phyloP scores from a whole-genome alignment of 2,797 vertebrate species.

The Galaxias olidus region DNA sequence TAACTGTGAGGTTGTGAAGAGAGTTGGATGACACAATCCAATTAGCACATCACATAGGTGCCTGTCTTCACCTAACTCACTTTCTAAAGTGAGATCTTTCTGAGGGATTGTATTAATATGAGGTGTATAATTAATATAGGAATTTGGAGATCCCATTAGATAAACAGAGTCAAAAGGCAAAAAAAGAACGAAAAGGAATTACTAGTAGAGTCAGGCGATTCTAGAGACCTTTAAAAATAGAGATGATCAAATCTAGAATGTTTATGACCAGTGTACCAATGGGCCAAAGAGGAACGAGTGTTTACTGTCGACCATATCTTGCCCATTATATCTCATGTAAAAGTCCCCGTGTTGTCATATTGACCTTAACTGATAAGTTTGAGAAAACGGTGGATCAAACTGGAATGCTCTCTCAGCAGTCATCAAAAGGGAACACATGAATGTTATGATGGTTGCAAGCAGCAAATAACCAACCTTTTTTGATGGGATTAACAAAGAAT shows the following conservation, averaged over 20 bases:
- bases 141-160: too few species aligned
- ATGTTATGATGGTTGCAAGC: slow-evolving; percentile 1
- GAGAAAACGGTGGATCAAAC: neutral
- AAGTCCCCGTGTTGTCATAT: neutral
- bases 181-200: too few species aligned
- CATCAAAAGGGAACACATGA: slow-evolving; percentile 6
- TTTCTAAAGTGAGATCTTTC: slow-evolving; percentile 14
- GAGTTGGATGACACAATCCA: slow-evolving; percentile 9
- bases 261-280: too few species aligned
- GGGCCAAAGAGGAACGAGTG: too few species aligned
- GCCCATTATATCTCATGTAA: too few species aligned
- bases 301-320: too few species aligned
- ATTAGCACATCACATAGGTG: slow-evolving; percentile 19
- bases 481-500: slow-evolving; percentile 16
- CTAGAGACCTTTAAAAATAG: too few species aligned
- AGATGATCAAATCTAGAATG: too few species aligned
- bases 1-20: neutral
- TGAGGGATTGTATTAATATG: neutral
- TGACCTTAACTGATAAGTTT: neutral
- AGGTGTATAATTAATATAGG: slow-evolving; percentile 1
- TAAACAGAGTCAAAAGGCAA: too few species aligned
- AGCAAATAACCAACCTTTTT: slow-evolving; percentile 11
- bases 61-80: slow-evolving; percentile 34
- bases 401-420: slow-evolving; percentile 5
- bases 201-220: too few species aligned